These are phyloP conservation scores for Prenolepis imparis DNA, from an alignment of 2,888 invertebrate genomes.

Conservation along the genomic window DNA sequence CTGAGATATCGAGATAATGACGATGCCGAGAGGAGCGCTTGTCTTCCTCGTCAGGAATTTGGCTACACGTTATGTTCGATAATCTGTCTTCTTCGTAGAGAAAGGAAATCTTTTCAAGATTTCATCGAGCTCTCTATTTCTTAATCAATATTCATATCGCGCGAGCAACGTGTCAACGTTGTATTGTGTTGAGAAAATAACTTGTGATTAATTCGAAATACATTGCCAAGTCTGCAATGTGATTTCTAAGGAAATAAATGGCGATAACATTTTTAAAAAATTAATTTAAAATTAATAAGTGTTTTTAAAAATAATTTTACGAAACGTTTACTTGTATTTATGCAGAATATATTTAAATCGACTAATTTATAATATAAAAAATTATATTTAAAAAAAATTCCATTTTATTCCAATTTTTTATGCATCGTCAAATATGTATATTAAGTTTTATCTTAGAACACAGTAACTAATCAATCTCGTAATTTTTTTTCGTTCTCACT, in stretches of 20 bases:
- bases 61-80: slow-evolving; percentile 59
- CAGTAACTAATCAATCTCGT: slow-evolving; percentile 11
- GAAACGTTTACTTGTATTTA: not conserved
- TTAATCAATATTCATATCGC: slow-evolving; percentile 42
- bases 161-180: slow-evolving; percentile 14
- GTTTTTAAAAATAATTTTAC: not conserved
- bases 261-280: not conserved
- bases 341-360: not conserved
- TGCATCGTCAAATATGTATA: not conserved
- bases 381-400: not conserved
- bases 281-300: not conserved
- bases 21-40: slow-evolving; percentile 62
- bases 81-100: slow-evolving; percentile 35
- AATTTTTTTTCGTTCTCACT: not conserved
- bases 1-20: slow-evolving; percentile 78
- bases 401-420: not conserved
- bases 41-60: slow-evolving; percentile 69
- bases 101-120: slow-evolving; percentile 33
- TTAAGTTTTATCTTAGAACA: not conserved
- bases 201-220: not conserved
- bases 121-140: slow-evolving; percentile 46
- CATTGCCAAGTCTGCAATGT: not conserved
- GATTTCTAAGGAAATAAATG: not conserved
- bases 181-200: slow-evolving; percentile 20
- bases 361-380: not conserved